Base-by-base conservation (phyloP, 2,113 vertebrate genomes). In the Myiozetetes cayanensis region DNA sequence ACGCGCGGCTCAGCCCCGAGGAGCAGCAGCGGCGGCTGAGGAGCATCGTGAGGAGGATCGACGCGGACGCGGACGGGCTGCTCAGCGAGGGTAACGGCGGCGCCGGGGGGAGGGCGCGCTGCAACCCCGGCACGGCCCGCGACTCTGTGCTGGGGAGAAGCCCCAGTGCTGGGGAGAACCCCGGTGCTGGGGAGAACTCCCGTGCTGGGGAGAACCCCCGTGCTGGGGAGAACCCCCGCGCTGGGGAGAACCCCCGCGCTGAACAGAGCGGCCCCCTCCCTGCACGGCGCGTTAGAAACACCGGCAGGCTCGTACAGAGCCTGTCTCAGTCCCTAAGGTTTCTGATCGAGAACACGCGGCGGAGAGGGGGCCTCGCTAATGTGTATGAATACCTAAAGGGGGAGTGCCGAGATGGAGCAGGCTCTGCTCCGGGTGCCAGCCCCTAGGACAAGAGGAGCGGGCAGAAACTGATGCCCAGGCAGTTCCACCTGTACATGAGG, bases 31-130 rank as follows among this genome's bases (percentile, higher is more conserved):
- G 95, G 84, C 98, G 98, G 81, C 97, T 99, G 84, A 96, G 95
- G 94, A 97, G 98, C 14, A 98, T 99, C 66, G 94, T 99, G 33
- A 98, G 96, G 97, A 99, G 97, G 86, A 99, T 99, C 87, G 99
- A 99, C 71, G 82, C 90, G 71, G 98, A 99, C 76, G 89, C 78
- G 20, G 98, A 99, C 87, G 98, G 97, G 33, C 97, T 98, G 61
- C 97, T 99, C 67, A 98, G 96, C 46, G 87, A 98, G 97, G 99
- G 99, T 99, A 98, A 94, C 75, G 73, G 59, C 7, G 21, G 79
- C 63, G 30, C 35, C 12, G 52, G 39, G 30, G 41, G 70, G 33
- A 24, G 49, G 28, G 18, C 3, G 7, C 14, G 22, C 53, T 23
- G 24, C 46, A 39, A 39, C 39, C 39, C 39, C 39, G 39, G 39